These are phyloP conservation scores for Phasianus colchicus DNA, from an alignment of 2,113 vertebrate genomes.

Conservation along the genomic window DNA sequence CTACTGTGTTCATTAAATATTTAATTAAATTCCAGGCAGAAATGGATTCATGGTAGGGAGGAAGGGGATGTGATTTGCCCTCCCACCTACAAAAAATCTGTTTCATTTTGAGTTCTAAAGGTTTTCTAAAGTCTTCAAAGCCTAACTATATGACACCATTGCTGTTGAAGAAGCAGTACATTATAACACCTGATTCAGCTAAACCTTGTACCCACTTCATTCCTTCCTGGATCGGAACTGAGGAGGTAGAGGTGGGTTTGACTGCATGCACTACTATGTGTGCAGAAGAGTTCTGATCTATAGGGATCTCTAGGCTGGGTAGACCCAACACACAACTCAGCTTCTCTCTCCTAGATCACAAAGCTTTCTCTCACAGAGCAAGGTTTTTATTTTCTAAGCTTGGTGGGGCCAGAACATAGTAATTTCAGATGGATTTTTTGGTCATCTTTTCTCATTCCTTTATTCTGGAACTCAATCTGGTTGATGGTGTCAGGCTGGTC, in stretches of 20 bases:
- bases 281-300: neutral
- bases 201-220: neutral
- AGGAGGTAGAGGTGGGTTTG: neutral
- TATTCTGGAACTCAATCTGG: neutral
- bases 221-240: neutral
- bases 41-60: slow-evolving; percentile 4
- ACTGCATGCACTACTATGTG: neutral
- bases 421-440: neutral
- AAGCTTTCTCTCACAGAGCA: neutral
- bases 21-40: slow-evolving; percentile 57
- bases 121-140: neutral
- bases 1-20: slow-evolving; percentile 70
- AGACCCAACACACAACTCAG: neutral
- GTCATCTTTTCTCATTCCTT: neutral
- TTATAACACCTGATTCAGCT: neutral
- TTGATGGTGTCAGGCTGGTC: neutral
- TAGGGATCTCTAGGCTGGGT: neutral
- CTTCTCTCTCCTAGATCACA: neutral
- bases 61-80: neutral
- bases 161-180: neutral
- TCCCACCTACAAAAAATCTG: neutral
- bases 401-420: neutral
- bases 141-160: neutral
- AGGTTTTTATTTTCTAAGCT: neutral
- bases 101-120: neutral